A percentile compares a stretch with the other conserved stretches of the same genome.
Conservation (phyloP, 2,888 invertebrate genomes). For the Standfussiana lucernea region DNA sequence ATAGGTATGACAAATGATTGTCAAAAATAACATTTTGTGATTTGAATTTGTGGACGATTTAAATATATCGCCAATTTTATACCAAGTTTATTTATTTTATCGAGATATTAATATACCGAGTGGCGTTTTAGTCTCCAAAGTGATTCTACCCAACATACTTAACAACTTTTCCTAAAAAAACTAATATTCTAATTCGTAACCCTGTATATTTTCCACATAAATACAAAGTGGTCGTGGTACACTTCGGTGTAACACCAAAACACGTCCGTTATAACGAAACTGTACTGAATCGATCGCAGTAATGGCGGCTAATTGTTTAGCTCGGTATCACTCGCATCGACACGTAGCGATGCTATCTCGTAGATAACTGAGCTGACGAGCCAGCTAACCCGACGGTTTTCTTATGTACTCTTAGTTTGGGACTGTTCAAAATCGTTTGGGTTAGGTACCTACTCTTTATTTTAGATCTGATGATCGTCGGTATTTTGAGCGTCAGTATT, state of each 20-base stretch:
- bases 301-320: conserved; percentile 89
- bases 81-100: background rate
- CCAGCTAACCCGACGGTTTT: conserved; percentile 49
- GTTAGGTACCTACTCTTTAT: background rate
- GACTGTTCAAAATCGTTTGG: conserved; percentile 9
- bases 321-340: conserved; percentile 74
- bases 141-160: background rate
- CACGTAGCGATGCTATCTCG: conserved; percentile 71
- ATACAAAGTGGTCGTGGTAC: conserved; percentile 38
- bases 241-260: conserved; percentile 69
- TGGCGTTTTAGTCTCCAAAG: background rate
- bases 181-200: background rate
- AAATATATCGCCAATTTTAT: background rate
- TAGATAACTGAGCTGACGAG: conserved; percentile 65
- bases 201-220: background rate
- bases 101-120: background rate
- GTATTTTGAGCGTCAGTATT: background rate
- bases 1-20: accelerated
- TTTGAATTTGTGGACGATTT: too few relatives aligned
- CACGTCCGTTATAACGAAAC: conserved; percentile 68
- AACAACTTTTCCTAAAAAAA: background rate
- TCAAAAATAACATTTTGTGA: background rate
- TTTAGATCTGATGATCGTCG: background rate
- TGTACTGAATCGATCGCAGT: conserved; percentile 82
- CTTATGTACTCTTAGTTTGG: conserved; percentile 46